Evolutionary conservation across 2,113 vertebrate species (phyloP), one percentile per base, ranked within the genome.

Genomic region (Jacana jacana): DNA sequence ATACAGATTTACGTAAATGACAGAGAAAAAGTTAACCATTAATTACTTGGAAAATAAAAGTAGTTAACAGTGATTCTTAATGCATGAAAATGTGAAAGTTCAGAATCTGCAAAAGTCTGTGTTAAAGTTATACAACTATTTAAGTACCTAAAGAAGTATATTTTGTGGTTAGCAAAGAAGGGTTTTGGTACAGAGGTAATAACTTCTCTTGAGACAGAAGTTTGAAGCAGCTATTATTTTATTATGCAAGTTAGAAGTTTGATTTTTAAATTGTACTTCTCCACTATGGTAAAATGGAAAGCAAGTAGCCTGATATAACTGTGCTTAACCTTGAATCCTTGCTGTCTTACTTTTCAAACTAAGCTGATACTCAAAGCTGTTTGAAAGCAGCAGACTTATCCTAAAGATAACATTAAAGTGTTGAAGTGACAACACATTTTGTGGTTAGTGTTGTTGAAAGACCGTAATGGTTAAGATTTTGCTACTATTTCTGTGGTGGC

Each of bases 391-490:
- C 58, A 69, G 35, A 83, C 37, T 61, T 77, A 25, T 44, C 75
- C 78, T 87, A 72, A 85, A 95, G 81, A 87, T 85, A 94, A 48
- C 64, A 18, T 88, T 58, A 44, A 66, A 77, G 68, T 83, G 68
- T 93, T 93, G 85, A 94, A 87, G 81, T 58, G 35, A 51, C 77
- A 52, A 72, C n/a, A 52, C 72, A 22, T 72, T 88, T 80, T 75
- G 83, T 94, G 96, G 96, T 91, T 97, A 78, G 58, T 18, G 39
- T 51, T 95, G 76, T 85, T 96, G 96, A 89, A 97, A 97, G 89
- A 78, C 96, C 96, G 70, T 87, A 88, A 81, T 96, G 44, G 49
- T 88, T 77, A 72, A 80, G 68, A 81, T 80, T 90, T 88, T 79
- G 57, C 48, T 79, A 8, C 55, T 89, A 3, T 94, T 93, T 90